Evolutionary conservation across 92 coral and sea anemone species (phyloP), one percentile per base, ranked within the genome.

Genomic region (Actinernus sp.): DNA sequence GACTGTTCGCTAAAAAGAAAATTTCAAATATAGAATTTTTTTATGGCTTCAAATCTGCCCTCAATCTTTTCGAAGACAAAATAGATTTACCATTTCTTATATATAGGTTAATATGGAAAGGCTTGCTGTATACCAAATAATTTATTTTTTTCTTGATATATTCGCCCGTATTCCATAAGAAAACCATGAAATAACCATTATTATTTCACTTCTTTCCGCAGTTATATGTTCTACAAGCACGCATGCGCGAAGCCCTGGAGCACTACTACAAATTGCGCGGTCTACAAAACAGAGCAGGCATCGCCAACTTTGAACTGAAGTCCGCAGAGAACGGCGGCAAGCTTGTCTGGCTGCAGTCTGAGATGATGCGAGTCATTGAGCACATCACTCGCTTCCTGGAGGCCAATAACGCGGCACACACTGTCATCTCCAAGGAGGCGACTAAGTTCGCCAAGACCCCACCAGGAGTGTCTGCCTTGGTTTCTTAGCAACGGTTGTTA

Each of bases 181-280:
- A n/a, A n/a, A n/a, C n/a, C n/a, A n/a, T n/a, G n/a, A n/a, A n/a
- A n/a, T n/a, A n/a, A n/a, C n/a, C n/a, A n/a, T n/a, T n/a, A n/a
- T n/a, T n/a, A 8, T 45, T 45, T 39, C 31, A 17, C 52, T 43
- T 26, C 17, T 33, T 32, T 46, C 43, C 82, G 4, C 81, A 94
- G 98, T 67, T 94, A 19, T 64, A 26, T 38, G 91, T 79, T 8
- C 97, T 94, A 13, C 98, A 94, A 65, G 88, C 66, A 0, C 98
- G 97, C 49, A 92, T 94, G 97, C 93, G 90, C 56, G 71, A 90
- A 52, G 96, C 92, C 2, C 80, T 94, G 0, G 77, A 87, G 55
- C 76, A 87, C 29, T 91, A 91, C 87, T 94, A 94, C 83, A 85
- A 71, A 55, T 73, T 94, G 27, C 88, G 98, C 34, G 97, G 95